Percentiles rank a stretch among this genome's conserved stretches.
These are phyloP conservation scores for Drosophila austrosaltans DNA, from an alignment of 2,888 invertebrate genomes.

Conservation along the genomic window DNA sequence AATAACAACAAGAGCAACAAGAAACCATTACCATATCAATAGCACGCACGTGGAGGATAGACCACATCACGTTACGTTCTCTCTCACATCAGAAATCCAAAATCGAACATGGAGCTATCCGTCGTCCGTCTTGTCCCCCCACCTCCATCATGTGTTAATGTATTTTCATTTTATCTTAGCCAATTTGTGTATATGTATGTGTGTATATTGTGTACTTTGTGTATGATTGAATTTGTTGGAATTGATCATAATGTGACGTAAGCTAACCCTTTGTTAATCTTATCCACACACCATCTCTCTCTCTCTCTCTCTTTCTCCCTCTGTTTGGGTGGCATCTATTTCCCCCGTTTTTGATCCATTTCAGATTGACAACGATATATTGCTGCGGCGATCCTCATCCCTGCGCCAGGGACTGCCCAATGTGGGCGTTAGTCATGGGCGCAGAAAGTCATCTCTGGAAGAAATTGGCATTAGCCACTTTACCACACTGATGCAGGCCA, in stretches of 20 bases:
- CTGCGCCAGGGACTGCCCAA: slow-evolving; percentile 91
- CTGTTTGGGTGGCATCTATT: slow-evolving; percentile 15
- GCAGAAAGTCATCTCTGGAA: slow-evolving; percentile 92
- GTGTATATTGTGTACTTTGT: slow-evolving; percentile 34
- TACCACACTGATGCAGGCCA: slow-evolving; percentile 87
- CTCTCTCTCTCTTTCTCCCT: slow-evolving; percentile 13
- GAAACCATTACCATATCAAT: slow-evolving; percentile 50
- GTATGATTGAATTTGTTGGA: slow-evolving; percentile 46
- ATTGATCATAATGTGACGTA: neutral
- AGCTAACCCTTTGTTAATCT: slow-evolving; percentile 40
- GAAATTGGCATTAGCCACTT: slow-evolving; percentile 93
- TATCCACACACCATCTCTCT: slow-evolving; percentile 30
- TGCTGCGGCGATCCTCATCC: slow-evolving; percentile 92
- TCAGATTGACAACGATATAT: slow-evolving; percentile 90
- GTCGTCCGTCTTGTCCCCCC: neutral
- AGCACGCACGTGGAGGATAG: slow-evolving; percentile 59
- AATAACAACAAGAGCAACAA: slow-evolving; percentile 22
- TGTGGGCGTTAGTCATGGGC: slow-evolving; percentile 85
- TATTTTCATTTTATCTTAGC: slow-evolving; percentile 49
- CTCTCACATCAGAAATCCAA: slow-evolving; percentile 1
- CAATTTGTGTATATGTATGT: slow-evolving; percentile 59
- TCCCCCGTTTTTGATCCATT: slow-evolving; percentile 43
- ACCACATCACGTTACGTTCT: slow-evolving; percentile 41
- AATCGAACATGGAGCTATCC: neutral
- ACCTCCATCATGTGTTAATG: slow-evolving; percentile 31